Percentiles rank a stretch among this genome's conserved stretches.
These are phyloP conservation scores for Vandiemenella viatica DNA, from an alignment of 2,888 invertebrate species.

Conservation along the genomic window DNA sequence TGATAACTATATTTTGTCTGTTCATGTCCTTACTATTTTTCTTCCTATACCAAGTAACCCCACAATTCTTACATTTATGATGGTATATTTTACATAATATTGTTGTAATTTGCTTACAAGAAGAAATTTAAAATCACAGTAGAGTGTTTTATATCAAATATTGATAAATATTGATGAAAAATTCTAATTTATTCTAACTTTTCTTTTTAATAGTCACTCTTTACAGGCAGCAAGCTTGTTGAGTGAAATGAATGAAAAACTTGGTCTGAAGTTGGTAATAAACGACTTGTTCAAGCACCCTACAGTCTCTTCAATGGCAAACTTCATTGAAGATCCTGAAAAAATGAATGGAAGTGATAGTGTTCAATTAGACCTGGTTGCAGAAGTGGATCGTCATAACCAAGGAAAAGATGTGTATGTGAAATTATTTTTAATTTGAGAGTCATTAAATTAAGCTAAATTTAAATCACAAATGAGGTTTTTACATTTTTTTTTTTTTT, in stretches of 20 bases:
- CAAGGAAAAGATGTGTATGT: conserved; percentile 12
- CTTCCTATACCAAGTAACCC: too few species aligned
- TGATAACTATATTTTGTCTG: too few species aligned
- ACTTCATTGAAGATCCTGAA: conserved; percentile 13
- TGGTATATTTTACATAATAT: too few species aligned
- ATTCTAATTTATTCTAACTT: not conserved
- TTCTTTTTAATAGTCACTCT: conserved; percentile 19
- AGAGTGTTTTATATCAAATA: conserved; percentile 1
- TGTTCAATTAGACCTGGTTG: conserved; percentile 7
- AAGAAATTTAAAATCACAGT: too few species aligned
- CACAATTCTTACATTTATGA: too few species aligned
- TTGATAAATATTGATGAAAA: not conserved
- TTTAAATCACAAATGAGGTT: too few species aligned
- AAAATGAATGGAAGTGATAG: not conserved
- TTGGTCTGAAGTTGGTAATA: conserved; percentile 14
- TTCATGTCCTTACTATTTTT: too few species aligned
- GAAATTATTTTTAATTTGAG: too few species aligned
- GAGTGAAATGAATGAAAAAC: conserved; percentile 18
- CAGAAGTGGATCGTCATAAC: conserved; percentile 13
- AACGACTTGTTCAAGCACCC: conserved; percentile 18
- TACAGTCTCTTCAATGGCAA: conserved; percentile 17
- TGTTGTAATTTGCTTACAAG: too few species aligned
- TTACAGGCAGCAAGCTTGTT: conserved; percentile 18
- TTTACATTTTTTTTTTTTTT: too few species aligned
- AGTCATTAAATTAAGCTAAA: too few species aligned